Evolutionary conservation across 2,888 invertebrate species (phyloP), one percentile per base, ranked within the genome.

Genomic region (Parthenolecanium corni): DNA sequence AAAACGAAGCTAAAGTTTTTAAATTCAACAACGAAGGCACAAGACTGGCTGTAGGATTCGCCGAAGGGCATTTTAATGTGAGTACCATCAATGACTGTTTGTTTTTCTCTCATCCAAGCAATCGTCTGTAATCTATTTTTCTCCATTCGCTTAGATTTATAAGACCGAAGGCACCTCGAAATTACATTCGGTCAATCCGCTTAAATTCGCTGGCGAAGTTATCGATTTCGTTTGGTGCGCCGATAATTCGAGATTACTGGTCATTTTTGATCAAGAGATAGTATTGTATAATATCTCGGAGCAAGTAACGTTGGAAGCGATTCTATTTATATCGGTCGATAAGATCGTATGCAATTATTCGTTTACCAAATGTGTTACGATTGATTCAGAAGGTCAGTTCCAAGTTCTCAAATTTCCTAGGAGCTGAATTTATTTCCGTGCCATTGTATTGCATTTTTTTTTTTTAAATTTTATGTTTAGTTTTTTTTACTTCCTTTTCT

Each of bases 371-470:
- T 24, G 51, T 31, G 62, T 53, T 12, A 62, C 53, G 4, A 31
- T 62, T 4, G 62, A 62, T 44, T 40, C 23, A 9, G 25, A 42
- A 16, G 62, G 62, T 6, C 46, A 52, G 40, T 62, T 62, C 18
- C 52, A 40, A 14, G 52, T 52, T 4, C 21, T 62, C 11, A 20
- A 58, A 36, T 20, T 16, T 49, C 49, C 47, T 11, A 31, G 31
- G 9, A 31, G 9, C 9, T 31, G 31, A 31, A 9, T 6, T n/a
- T 9, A 31, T 31, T 31, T 9, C 31, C 9, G 31, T 31, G 31
- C 31, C 31, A 31, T 31, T 9, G 5, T 6, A 9, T 31, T 31
- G 31, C 31, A 6, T 31, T 31, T 6, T 31, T 6, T 31, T 31
- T 31, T 31, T 31, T 9, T 31, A 9, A 6, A 31, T 31, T 31